A percentile compares a stretch with the other conserved stretches of the same genome.
Evolutionary conservation across 2,888 invertebrate species (phyloP).

Genomic region (Microplitis deprimator): DNA sequence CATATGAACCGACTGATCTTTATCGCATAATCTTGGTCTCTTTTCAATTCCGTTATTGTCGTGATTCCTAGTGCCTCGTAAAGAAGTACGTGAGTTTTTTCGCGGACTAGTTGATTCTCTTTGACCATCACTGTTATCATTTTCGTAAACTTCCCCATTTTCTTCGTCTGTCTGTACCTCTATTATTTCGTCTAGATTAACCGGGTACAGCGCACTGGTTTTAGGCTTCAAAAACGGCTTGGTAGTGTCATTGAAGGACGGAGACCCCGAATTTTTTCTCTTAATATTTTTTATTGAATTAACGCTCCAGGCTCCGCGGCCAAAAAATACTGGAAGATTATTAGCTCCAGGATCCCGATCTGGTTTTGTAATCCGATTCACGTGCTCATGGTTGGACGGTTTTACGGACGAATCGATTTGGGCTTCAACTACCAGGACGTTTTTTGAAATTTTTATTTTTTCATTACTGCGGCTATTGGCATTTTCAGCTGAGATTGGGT

Average conservation of each 20-base stretch:
- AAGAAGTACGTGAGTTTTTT: neutral
- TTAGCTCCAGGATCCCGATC: neutral
- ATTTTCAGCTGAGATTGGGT: neutral
- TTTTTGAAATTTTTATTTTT: neutral
- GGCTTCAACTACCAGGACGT: neutral
- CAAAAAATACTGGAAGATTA: neutral
- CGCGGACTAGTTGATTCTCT: neutral
- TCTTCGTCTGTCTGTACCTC: neutral
- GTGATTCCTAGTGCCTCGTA: neutral
- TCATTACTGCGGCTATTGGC: neutral
- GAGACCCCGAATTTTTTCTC: neutral
- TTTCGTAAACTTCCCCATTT: neutral
- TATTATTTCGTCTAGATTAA: neutral
- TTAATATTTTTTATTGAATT: neutral
- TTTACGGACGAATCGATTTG: neutral
- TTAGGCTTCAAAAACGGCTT: neutral
- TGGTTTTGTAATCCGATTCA: neutral
- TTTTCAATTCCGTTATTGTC: slow-evolving; percentile 11
- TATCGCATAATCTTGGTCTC: neutral
- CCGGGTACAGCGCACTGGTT: neutral
- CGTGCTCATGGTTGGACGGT: neutral
- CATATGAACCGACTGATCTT: slow-evolving; percentile 3
- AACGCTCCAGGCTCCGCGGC: neutral
- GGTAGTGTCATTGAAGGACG: neutral
- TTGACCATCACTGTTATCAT: neutral